Base-by-base conservation (phyloP, 2,888 invertebrate genomes). In the Polyommatus icarus region DNA sequence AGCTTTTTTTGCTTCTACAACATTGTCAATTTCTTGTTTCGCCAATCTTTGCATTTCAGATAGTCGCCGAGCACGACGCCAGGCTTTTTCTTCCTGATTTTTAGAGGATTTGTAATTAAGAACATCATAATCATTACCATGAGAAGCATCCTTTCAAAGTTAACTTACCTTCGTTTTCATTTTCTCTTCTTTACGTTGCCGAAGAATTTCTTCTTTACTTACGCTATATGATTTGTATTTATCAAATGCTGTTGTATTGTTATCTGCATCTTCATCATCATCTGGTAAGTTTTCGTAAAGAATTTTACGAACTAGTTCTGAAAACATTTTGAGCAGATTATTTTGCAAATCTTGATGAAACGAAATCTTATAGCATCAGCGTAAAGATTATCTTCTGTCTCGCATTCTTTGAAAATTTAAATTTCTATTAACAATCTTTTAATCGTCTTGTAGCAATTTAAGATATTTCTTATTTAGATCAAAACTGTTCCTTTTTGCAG, bases 11-110 rank as follows among this genome's bases (percentile, higher is more conserved):
- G 84, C 84, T 79, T 88, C 85, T 0, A 87, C 78, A 0, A 86
- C 85, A 0, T 92, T 91, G 54, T 84, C 83, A 29, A 86, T 87
- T 0, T 89, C 91, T 81, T 91, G 88, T 1, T 83, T 83, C 0
- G 92, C 91, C 20, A 94, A 71, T 1, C 93, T 85, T 61, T 88
- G 88, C 88, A 91, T 90, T 79, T 92, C 93, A 0, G 91, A 89
- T 3, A 88, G 78, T 0, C 88, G 85, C 32, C 92, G 85, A 0
- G 85, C 85, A 24, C 89, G 83, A 50, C 84, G 86, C 24, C 85
- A 84, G 73, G 82, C 80, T 3, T 81, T 80, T 79, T 89, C 88
- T 81, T 85, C 86, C 93, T 93, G 78, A 15, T 12, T 5, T 8
- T 40, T 29, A 29, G 20, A 24, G 61, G 61, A 24, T 61, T 61